Evolutionary conservation across 2,113 vertebrate genomes (phyloP), one percentile per base, ranked within the genome.

Genomic region (Pleuronectes platessa): DNA sequence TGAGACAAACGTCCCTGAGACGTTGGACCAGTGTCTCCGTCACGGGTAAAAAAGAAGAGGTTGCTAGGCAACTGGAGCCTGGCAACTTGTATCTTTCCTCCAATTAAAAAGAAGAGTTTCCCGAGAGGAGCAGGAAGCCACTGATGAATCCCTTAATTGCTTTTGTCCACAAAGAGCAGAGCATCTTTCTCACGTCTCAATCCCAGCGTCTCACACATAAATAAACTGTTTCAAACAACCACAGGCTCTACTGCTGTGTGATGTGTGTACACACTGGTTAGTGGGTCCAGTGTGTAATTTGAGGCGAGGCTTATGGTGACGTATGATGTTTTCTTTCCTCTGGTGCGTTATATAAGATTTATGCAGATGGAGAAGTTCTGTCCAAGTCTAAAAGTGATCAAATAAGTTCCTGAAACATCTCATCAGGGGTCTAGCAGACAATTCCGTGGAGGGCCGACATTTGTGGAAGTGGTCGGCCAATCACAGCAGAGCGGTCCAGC

Each of bases 41-140:
- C 74, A 62, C 71, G 76, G 23, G 6, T 5, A 65, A 49, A 26
- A 26, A 72, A n/a, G 51, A 18, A 83, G 53, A 70, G 58, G 92
- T 95, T 93, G 91, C 93, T 89, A 86, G 83, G 93, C 92, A 94
- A 94, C 94, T 85, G 74, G 76, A 80, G 83, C 84, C 77, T 71
- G 68, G 84, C 86, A 76, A 76, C 86, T n/a, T 64, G 69, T 66
- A 69, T 67, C 75, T 11, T 88, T 65, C 59, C 69, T 79, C 74
- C 76, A 78, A 76, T 86, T 82, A 42, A 87, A 90, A 79, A 71
- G 62, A 71, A 47, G 51, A 80, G 84, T 67, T 31, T 61, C 55
- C 76, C 66, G 10, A 20, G 78, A 84, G 73, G 73, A 60, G 9
- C 62, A 66, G 45, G 66, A 62, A 68, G 14, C 49, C 84, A 75